Evolutionary conservation across 2,888 invertebrate genomes (phyloP), one percentile per base, ranked within the genome.

Genomic region (Teleiodes luculella): DNA sequence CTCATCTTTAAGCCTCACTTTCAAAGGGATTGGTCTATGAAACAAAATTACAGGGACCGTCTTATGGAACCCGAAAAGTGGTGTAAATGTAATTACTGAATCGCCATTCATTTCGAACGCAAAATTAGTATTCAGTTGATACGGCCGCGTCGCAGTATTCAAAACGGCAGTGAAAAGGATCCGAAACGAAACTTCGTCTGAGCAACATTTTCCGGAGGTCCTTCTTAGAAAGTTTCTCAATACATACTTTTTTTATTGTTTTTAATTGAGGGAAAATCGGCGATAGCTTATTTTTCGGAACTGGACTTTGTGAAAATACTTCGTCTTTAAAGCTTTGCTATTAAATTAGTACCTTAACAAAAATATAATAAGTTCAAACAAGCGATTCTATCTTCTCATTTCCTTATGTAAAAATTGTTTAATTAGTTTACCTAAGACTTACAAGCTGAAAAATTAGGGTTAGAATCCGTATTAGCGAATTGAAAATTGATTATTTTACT

Each of bases 91-190:
- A 50, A 56, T 56, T 56, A 56, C 56, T 36, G 37, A 48, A 30
- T 37, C 31, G 50, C 53, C 20, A 28, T 56, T 53, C 53, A 53
- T 53, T 53, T 52, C 51, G 37, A 20, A 31, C 46, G 39, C 39
- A 66, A 64, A 75, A 79, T 80, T 76, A 76, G 75, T 73, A 78
- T 79, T 79, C 79, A 74, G 70, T 61, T 59, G 71, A 68, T 74
- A 75, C 73, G 74, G 69, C 66, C 65, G 76, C 74, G 69, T 66
- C 65, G 76, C 74, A 68, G 70, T 73, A 80, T 83, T 80, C 76
- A 73, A 72, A 78, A 73, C 64, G 68, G 72, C 71, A 58, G 61
- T 74, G 72, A 76, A 80, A 76, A 71, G 74, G 67, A 70, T 68
- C 65, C 65, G 66, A 61, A 63, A 67, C 63, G 62, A 59, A 65